phyloP scores from a whole-genome alignment of 2,888 invertebrate genomes.

The Bombylius major region DNA sequence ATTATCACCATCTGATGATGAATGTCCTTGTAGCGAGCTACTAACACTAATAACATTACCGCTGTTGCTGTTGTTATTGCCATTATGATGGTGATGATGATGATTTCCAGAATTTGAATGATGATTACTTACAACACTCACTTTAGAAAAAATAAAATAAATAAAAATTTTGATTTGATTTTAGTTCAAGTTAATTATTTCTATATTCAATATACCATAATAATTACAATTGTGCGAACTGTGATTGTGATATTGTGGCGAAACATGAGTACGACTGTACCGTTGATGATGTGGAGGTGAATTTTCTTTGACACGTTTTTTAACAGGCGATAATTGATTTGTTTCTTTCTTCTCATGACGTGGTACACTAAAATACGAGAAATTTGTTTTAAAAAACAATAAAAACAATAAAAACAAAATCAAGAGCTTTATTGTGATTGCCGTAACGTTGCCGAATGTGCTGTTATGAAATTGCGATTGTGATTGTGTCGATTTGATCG shows the following conservation, averaged over 20 bases:
- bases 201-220: not conserved
- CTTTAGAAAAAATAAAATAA: constrained; percentile 5
- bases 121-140: constrained; percentile 10
- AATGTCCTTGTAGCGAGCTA: constrained; percentile 17
- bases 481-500: no score
- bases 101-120: constrained; percentile 4
- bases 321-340: constrained; percentile 88
- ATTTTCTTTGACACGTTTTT: constrained; percentile 93
- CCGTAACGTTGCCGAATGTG: no score
- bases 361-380: constrained; percentile 36
- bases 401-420: not conserved
- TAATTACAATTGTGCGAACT: constrained; percentile 32
- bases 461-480: no score
- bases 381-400: constrained; percentile 16
- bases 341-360: constrained; percentile 67
- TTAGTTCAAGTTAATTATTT: constrained; percentile 11
- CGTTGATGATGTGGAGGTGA: constrained; percentile 62
- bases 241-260: constrained; percentile 36
- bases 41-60: constrained; percentile 9
- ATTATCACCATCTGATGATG: constrained; percentile 13
- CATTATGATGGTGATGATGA: constrained; percentile 22
- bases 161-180: constrained; percentile 16
- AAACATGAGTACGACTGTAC: constrained; percentile 34
- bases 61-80: constrained; percentile 22
- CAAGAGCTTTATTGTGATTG: no score